These are phyloP conservation scores for Drosophila buzzatii DNA, from an alignment of 2,888 invertebrate species.

Conservation along the genomic window DNA sequence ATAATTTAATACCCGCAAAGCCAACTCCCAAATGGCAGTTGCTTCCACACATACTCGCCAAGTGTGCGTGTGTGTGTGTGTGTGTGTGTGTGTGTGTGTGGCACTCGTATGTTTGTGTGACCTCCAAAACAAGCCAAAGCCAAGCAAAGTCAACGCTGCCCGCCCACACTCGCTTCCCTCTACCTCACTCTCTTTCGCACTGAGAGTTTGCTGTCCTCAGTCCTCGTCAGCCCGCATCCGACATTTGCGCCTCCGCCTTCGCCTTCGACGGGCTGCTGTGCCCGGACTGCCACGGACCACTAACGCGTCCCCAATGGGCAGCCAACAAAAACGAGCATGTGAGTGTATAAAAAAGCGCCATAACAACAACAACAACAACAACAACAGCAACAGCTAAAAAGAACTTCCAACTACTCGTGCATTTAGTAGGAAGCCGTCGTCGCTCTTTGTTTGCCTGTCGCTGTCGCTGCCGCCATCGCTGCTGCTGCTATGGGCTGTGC, in stretches of 20 bases:
- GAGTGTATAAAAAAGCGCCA: constrained; percentile 61
- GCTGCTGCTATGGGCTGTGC: constrained; percentile 10
- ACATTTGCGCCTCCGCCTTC: constrained; percentile 8
- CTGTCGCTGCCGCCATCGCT: constrained; percentile 7
- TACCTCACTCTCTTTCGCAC: neutral
- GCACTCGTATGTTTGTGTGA: constrained; percentile 53
- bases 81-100: constrained; percentile 9
- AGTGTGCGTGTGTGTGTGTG: constrained; percentile 6
- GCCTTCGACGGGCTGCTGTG: constrained; percentile 10
- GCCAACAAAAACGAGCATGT: constrained; percentile 75
- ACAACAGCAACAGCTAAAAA: constrained; percentile 35
- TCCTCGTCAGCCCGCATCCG: constrained; percentile 54
- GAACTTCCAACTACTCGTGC: constrained; percentile 67
- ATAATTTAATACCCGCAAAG: constrained; percentile 83
- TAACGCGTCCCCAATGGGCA: constrained; percentile 81
- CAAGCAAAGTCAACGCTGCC: constrained; percentile 72
- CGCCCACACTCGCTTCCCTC: constrained; percentile 28
- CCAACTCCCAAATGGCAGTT: constrained; percentile 78
- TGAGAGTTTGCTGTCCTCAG: constrained; percentile 12
- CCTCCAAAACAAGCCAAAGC: constrained; percentile 76
- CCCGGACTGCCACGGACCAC: constrained; percentile 73
- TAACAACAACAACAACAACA: constrained; percentile 30
- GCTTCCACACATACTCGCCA: constrained; percentile 7
- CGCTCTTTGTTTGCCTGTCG: constrained; percentile 68
- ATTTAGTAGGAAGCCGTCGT: constrained; percentile 67